Base-by-base conservation (phyloP, 23 tunicate species). In the Halocynthia roretzi region DNA sequence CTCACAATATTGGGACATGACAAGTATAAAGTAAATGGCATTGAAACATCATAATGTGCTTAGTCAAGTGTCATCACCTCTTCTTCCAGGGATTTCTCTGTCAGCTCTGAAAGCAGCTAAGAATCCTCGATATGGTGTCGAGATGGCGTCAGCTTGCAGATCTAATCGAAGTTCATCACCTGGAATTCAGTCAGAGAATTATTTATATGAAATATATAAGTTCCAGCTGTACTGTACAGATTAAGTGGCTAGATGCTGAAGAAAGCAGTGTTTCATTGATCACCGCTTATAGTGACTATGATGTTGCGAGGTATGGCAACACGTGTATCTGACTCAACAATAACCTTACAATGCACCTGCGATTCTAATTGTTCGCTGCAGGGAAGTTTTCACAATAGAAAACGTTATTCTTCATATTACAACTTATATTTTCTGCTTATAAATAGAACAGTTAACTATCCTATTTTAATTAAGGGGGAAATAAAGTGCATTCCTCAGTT, bases 141-240 rank as follows among this genome's bases (percentile, higher is more conserved):
- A 54, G 12, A 87, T 80, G 6, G 85, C 87, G 74, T 90, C 96
- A 5, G 86, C 86, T 76, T 90, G 96, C 10, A 90, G 56, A 65
- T 90, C 96, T 6, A 90, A 18, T 8, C 96, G 77, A 22, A 90
- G 51, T 55, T 69, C 61, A 49, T 70, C 57, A 19, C 89, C 96
- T 85, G 73, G 7, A 50, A 62, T 54, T 0, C 5, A 68, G 48
- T 0, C 44, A 52, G 8, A 0, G 2, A 11, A 66, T 1, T 60
- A 60, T 15, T n/a, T 15, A 15, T 1, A n/a, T 15, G 1, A 2
- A 60, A 60, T 60, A 60, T 15, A 15, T 15, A 60, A 60, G 17
- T 15, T 60, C 64, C n/a, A 60, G 17, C n/a, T 15, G 17, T 15
- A 60, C 2, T 15, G 64, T 60, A 15, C 17, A 60, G 64, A 60